Evolutionary conservation across 2,797 vertebrate species (phyloP).

Genomic region (Orestias chungarensis): DNA sequence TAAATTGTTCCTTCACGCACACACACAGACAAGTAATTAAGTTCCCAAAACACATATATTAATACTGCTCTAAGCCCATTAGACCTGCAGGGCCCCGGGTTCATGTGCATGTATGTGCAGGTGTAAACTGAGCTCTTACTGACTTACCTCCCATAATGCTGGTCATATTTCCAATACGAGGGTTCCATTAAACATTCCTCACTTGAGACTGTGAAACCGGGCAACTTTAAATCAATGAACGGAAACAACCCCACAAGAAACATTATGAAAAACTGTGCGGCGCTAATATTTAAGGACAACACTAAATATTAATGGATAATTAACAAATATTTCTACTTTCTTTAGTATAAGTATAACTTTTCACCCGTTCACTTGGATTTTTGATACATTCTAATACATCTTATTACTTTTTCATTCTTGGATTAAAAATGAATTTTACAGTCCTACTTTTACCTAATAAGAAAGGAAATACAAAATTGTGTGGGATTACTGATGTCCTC

Average conservation of each 20-base stretch:
- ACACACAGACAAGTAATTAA: conserved; percentile 72
- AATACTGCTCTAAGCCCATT: conserved; percentile 67
- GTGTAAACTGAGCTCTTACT: conserved; percentile 32
- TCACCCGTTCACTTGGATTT: neutral
- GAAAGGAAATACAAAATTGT: neutral
- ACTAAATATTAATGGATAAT: conserved; percentile 2
- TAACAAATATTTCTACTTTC: neutral
- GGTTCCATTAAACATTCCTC: conserved; percentile 28
- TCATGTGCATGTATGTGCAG: conserved; percentile 6
- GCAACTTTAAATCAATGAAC: conserved; percentile 21
- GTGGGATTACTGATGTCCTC: no score
- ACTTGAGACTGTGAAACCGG: conserved; percentile 12
- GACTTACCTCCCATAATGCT: conserved; percentile 49
- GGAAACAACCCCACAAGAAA: conserved; percentile 14
- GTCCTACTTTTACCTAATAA: neutral
- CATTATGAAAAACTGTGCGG: neutral
- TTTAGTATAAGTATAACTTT: neutral
- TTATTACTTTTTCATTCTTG: no score
- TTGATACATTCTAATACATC: neutral
- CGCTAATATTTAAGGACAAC: neutral
- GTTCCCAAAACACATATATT: conserved; percentile 74
- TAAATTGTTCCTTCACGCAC: conserved; percentile 56
- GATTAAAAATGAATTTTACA: no score
- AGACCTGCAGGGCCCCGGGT: conserved; percentile 41
- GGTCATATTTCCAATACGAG: conserved; percentile 14